Evolutionary conservation across 2,888 invertebrate species (phyloP).

Genomic region (Matsumyia berberina): DNA sequence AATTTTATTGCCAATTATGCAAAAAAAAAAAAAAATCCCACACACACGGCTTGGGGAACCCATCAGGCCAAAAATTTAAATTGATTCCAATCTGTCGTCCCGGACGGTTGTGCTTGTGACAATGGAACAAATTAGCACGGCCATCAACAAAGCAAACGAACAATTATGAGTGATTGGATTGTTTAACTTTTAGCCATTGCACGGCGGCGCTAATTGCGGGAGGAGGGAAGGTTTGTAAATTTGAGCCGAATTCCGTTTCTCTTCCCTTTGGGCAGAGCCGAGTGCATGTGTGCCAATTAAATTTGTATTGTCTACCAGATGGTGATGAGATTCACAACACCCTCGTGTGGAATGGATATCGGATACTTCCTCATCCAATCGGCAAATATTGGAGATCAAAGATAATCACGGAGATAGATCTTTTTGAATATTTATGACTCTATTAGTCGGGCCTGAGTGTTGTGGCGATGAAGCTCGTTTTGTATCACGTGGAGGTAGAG

Average conservation of each 20-base stretch:
- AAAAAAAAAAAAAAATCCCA: too few species aligned
- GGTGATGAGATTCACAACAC: slow-evolving; percentile 9
- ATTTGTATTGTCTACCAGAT: slow-evolving; percentile 1
- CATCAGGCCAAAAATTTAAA: slow-evolving; percentile 24
- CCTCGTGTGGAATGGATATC: slow-evolving; percentile 17
- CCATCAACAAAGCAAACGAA: slow-evolving; percentile 28
- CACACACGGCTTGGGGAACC: not conserved
- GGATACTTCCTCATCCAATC: slow-evolving; percentile 49
- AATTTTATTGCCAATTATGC: slow-evolving; percentile 12
- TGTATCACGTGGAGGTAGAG: too few species aligned
- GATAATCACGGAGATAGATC: slow-evolving; percentile 20
- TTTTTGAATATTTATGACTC: slow-evolving; percentile 41
- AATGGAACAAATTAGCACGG: slow-evolving; percentile 36
- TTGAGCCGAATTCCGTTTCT: slow-evolving; percentile 1
- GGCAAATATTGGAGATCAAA: slow-evolving; percentile 1
- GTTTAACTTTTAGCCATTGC: slow-evolving; percentile 2
- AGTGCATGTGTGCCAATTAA: not conserved
- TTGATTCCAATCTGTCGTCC: slow-evolving; percentile 11
- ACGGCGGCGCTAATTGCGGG: not conserved
- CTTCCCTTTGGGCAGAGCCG: not conserved
- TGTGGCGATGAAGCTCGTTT: slow-evolving; percentile 17
- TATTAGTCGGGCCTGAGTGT: not conserved
- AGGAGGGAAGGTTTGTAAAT: not conserved
- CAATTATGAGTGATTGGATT: slow-evolving; percentile 24
- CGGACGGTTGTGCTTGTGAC: not conserved